A percentile compares a stretch with the other conserved stretches of the same genome.
Conservation (phyloP, 2,888 invertebrate species). For the Caenorhabditis sp. region DNA sequence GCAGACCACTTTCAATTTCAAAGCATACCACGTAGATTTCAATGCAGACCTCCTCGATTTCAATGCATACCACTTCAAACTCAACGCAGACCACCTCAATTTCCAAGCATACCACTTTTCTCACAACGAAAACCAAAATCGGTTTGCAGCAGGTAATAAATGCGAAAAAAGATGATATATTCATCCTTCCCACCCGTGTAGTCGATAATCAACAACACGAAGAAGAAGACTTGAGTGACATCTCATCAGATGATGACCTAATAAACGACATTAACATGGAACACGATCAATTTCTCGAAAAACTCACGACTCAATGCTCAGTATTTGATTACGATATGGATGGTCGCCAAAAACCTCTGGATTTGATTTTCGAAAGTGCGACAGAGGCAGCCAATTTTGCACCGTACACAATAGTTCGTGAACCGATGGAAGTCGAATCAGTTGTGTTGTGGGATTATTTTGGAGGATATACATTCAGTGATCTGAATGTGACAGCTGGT, state of each 20-base stretch:
- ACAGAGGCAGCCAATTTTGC: conserved; percentile 27
- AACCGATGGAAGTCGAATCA: conserved; percentile 30
- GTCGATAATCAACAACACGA: conserved; percentile 4
- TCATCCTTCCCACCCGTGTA: conserved; percentile 24
- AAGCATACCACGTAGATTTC: too few species aligned
- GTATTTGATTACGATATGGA: conserved; percentile 28
- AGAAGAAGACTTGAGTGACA: conserved; percentile 35
- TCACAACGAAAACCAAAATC: too few species aligned
- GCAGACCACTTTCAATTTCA: too few species aligned
- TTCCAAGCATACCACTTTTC: too few species aligned
- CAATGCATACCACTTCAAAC: too few species aligned
- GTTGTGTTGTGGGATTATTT: conserved; percentile 53
- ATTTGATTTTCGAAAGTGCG: conserved; percentile 8
- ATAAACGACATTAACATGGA: conserved; percentile 12
- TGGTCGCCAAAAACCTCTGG: conserved; percentile 14
- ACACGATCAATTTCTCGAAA: background rate
- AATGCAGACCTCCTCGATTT: background rate
- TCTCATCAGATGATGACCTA: conserved; percentile 9
- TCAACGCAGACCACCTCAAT: too few species aligned
- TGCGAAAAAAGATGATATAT: conserved; percentile 17
- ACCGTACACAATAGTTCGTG: conserved; percentile 16
- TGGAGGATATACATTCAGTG: conserved; percentile 41
- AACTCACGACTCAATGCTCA: conserved; percentile 5
- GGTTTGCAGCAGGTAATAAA: conserved; percentile 10
- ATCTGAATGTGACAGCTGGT: conserved; percentile 44